These are phyloP conservation scores for Pyralis farinalis DNA, from an alignment of 2,888 invertebrate genomes.

Conservation along the genomic window DNA sequence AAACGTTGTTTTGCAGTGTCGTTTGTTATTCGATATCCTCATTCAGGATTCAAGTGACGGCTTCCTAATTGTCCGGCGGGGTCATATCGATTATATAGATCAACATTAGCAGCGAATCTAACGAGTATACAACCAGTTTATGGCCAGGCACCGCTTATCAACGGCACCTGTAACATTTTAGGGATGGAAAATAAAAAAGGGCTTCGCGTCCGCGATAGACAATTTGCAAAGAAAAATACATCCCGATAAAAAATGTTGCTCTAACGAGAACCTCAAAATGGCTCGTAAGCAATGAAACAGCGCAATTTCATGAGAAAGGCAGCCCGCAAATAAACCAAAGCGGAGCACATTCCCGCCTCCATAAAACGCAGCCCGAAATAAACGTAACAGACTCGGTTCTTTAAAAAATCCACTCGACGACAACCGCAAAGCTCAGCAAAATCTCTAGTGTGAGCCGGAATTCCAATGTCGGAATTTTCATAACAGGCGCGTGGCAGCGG, in stretches of 20 bases:
- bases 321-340: constrained; percentile 75
- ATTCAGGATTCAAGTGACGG: constrained; percentile 32
- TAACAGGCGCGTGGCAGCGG: constrained; percentile 59
- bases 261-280: constrained; percentile 71
- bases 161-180: constrained; percentile 20
- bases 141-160: constrained; percentile 17
- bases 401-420: constrained; percentile 68
- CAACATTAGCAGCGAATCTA: not conserved
- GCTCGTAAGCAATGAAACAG: constrained; percentile 76
- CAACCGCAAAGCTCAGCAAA: constrained; percentile 73
- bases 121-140: not conserved
- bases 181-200: constrained; percentile 35
- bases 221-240: constrained; percentile 61
- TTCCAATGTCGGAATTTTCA: constrained; percentile 76
- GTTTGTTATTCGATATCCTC: constrained; percentile 51
- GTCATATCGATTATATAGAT: constrained; percentile 21
- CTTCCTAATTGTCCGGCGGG: constrained; percentile 28
- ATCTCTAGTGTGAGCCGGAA: constrained; percentile 72
- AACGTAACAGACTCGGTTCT: constrained; percentile 70
- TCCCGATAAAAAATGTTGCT: constrained; percentile 65
- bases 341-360: constrained; percentile 73
- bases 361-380: constrained; percentile 75
- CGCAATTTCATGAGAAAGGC: constrained; percentile 75
- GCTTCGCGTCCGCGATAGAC: constrained; percentile 37
- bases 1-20: constrained; percentile 45